Evolutionary conservation across 2,797 vertebrate species (phyloP), one percentile per base, ranked within the genome.

Genomic region (Sebastes glaucus): DNA sequence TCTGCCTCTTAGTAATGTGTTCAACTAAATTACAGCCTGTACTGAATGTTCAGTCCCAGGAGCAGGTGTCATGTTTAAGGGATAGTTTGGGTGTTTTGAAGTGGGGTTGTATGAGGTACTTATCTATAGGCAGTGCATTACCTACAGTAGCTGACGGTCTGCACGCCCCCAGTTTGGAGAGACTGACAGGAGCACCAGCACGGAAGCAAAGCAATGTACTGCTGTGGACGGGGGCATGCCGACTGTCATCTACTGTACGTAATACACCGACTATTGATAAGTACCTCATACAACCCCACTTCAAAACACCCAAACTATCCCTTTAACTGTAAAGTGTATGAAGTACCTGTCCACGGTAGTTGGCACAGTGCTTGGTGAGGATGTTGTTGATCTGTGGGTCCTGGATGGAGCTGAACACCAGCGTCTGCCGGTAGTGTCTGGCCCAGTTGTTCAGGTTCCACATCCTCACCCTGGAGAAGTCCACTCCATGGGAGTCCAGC

Each of bases 401-500:
- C 84, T 97, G 97, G 71, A 99, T 91, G 46, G 96, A 96, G 9
- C 98, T 97, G 83, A 99, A 98, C 63, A 99, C 93, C 89, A 99
- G 92, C 0, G 97, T 99, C 95, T 99, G 98, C 22, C 98, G 96
- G 92, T 98, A 99, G 90, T 96, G 95, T 87, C 80, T 94, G 65
- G 97, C 93, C 97, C 97, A 98, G 92, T 97, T 98, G 87, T 97
- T 98, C 76, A 99, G 96, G 89, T 93, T 98, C 97, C 96, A 97
- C 96, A 99, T 97, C 59, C 99, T 95, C 62, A 99, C 98, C 6
- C 98, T 95, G 78, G 98, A 99, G 30, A 99, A 99, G 92, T 99
- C 97, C 3, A 99, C 98, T 0, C 97, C 96, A 0, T 99, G 98
- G 23, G 97, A 94, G 46, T 98, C 97, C 89, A 96, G 91, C 1